These are phyloP conservation scores for Sphenopsis melanotis DNA, from an alignment of 2,797 vertebrate genomes.

Conservation along the genomic window DNA sequence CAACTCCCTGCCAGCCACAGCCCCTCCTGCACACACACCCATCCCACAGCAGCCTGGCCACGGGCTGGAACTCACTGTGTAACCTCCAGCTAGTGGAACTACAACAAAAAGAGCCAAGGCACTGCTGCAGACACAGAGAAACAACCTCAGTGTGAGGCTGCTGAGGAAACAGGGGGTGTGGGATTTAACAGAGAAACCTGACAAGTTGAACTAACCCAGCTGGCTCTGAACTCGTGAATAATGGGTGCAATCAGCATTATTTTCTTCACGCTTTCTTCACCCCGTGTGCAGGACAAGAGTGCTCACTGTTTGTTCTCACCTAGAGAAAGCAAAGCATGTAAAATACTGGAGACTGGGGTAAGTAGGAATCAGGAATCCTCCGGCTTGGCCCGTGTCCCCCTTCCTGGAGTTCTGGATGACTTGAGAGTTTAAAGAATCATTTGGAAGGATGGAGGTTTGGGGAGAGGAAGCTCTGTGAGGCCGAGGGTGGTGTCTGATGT, in stretches of 20 bases:
- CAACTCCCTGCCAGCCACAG: background rate
- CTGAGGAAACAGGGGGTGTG: background rate
- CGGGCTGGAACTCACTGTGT: too few species aligned
- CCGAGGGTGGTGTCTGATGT: background rate
- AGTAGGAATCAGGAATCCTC: background rate
- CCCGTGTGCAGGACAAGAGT: background rate
- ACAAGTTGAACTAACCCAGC: background rate
- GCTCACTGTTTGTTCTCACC: background rate
- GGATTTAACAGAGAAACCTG: background rate
- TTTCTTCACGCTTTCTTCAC: background rate
- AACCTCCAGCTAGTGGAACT: background rate
- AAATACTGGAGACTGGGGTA: background rate
- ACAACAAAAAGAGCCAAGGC: background rate
- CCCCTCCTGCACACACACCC: background rate
- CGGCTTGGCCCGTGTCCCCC: accelerated
- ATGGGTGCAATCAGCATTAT: background rate
- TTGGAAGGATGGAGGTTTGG: background rate
- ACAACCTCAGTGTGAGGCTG: background rate
- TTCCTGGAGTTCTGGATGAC: background rate
- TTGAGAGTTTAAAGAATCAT: background rate
- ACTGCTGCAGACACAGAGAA: background rate
- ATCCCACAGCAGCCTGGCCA: background rate
- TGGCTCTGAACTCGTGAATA: background rate
- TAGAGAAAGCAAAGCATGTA: background rate
- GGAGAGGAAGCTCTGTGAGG: background rate